phyloP scores from a whole-genome alignment of 2,113 vertebrate genomes.

The Heloderma charlesbogerti region DNA sequence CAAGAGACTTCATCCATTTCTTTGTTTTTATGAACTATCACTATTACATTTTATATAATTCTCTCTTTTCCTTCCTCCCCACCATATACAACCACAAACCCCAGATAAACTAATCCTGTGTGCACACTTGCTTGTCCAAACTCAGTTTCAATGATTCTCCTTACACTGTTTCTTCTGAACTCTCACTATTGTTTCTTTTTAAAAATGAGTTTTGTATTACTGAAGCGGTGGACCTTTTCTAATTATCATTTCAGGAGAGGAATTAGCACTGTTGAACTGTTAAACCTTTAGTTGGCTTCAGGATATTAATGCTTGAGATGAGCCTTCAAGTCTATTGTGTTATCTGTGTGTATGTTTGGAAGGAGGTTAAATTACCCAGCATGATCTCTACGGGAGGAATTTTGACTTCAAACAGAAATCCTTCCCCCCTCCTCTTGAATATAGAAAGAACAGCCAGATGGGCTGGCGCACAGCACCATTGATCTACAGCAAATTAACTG shows the following conservation, averaged over 20 bases:
- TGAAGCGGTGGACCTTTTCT: background rate
- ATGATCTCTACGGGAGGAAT: conserved; percentile 70
- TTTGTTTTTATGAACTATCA: background rate
- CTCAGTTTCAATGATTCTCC: background rate
- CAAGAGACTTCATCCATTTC: background rate
- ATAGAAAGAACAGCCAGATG: conserved; percentile 68
- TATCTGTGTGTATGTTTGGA: conserved; percentile 38
- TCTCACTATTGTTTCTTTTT: background rate
- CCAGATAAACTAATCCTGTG: background rate
- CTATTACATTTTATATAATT: background rate
- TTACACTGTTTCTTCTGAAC: background rate
- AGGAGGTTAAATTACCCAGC: conserved; percentile 69
- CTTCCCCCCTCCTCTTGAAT: conserved; percentile 61
- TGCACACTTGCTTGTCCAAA: background rate
- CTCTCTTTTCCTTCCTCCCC: background rate
- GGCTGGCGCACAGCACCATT: conserved; percentile 65
- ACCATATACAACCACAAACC: background rate
- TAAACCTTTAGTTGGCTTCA: background rate
- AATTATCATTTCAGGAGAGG: conserved; percentile 4
- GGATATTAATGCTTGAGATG: conserved; percentile 39
- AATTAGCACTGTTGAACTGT: background rate
- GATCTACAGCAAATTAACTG: conserved; percentile 61
- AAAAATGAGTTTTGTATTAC: background rate
- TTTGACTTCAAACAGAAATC: conserved; percentile 66
- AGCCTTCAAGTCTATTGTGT: conserved; percentile 50